Conservation (phyloP, 2,888 invertebrate genomes). For the Epirrita christyi region DNA sequence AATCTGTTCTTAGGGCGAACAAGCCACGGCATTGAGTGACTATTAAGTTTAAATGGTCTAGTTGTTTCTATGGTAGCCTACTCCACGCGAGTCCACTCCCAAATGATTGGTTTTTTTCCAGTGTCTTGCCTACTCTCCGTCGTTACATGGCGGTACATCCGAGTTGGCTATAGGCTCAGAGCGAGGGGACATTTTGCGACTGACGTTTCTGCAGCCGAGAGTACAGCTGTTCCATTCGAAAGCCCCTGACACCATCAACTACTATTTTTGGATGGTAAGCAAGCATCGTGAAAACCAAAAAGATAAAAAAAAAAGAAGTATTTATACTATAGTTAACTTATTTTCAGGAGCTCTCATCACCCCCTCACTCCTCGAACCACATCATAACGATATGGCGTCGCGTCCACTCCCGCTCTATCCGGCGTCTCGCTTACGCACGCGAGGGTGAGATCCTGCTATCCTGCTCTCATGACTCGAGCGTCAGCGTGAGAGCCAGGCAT, state of each 20-base stretch:
- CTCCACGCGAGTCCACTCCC: too few relatives aligned
- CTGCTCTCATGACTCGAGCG: constrained; percentile 83
- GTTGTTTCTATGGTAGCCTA: too few relatives aligned
- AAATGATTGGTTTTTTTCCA: constrained; percentile 9
- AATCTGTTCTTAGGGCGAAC: too few relatives aligned
- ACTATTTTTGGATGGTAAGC: constrained; percentile 86
- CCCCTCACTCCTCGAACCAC: constrained; percentile 77
- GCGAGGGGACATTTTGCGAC: constrained; percentile 76
- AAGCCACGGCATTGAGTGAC: too few relatives aligned
- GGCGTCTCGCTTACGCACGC: constrained; percentile 71
- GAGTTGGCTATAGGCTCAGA: constrained; percentile 84
- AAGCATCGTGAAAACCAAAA: too few relatives aligned
- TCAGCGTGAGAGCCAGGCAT: constrained; percentile 78
- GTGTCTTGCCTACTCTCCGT: constrained; percentile 77
- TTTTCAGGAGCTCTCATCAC: constrained; percentile 78
- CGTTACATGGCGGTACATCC: constrained; percentile 51
- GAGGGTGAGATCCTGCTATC: constrained; percentile 78
- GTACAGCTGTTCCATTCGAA: constrained; percentile 80
- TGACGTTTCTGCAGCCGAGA: constrained; percentile 83
- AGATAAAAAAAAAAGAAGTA: too few relatives aligned
- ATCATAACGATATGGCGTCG: constrained; percentile 66
- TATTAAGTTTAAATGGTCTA: too few relatives aligned
- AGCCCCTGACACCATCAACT: constrained; percentile 79
- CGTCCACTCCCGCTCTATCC: constrained; percentile 78
- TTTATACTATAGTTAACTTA: not conserved